phyloP scores from a whole-genome alignment of 2,113 vertebrate species.

The Asarcornis scutulata region DNA sequence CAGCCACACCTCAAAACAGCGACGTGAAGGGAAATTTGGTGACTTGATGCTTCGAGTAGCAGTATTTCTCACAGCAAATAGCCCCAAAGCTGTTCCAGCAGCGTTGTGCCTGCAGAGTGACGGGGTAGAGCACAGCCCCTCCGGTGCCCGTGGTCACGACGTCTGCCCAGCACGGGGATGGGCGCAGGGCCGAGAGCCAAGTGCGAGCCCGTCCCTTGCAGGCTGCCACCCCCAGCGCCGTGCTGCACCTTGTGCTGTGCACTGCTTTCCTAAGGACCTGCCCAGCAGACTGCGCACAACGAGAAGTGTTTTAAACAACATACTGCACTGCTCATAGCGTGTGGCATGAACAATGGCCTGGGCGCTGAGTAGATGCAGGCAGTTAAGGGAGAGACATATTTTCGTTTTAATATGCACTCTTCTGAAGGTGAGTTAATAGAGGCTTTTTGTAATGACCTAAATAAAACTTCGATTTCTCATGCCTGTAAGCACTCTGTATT shows the following conservation, averaged over 20 bases:
- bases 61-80: not conserved
- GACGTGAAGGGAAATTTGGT: not conserved
- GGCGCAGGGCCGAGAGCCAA: not conserved
- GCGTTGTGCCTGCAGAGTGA: not conserved
- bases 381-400: not conserved
- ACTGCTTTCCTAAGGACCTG: not conserved
- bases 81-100: not conserved
- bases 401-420: not conserved
- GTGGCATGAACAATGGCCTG: not conserved
- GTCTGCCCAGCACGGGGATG: not conserved
- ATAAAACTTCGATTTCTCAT: not conserved
- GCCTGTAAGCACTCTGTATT: not conserved
- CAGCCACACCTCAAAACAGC: not conserved
- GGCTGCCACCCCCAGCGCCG: not conserved
- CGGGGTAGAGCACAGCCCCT: not conserved
- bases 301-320: not conserved
- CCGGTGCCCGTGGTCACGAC: accelerated
- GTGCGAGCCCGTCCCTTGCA: accelerated
- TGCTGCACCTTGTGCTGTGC: accelerated
- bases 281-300: not conserved
- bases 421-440: slow-evolving; percentile 12
- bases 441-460: slow-evolving; percentile 11
- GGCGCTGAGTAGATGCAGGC: not conserved
- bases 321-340: not conserved
- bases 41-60: not conserved